These are phyloP conservation scores for Dioctria rufipes DNA, from an alignment of 2,888 invertebrate species.

Conservation along the genomic window DNA sequence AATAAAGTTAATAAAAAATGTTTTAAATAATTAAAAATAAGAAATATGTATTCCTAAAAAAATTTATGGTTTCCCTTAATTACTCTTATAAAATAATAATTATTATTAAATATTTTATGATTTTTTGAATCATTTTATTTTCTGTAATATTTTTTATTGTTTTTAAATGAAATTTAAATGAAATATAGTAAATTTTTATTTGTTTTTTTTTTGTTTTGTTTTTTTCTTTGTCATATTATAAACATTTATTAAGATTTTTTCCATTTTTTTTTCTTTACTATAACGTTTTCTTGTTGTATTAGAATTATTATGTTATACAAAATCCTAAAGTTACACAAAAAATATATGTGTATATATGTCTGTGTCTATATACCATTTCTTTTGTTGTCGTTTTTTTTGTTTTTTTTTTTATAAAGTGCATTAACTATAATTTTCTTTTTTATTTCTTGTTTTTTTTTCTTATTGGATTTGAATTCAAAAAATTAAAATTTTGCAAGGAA, in stretches of 20 bases:
- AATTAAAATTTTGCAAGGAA: slow-evolving; percentile 1
- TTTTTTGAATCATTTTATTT: slow-evolving; percentile 11
- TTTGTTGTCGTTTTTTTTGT: too few relatives aligned
- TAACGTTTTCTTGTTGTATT: slow-evolving; percentile 36
- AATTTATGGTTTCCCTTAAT: neutral
- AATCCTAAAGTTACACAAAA: slow-evolving; percentile 50
- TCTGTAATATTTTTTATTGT: slow-evolving; percentile 5
- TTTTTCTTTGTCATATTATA: slow-evolving; percentile 20
- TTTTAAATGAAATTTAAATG: slow-evolving; percentile 1
- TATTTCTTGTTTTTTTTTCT: slow-evolving; percentile 55
- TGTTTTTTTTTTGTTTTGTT: slow-evolving; percentile 10
- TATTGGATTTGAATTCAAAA: slow-evolving; percentile 22
- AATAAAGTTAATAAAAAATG: neutral
- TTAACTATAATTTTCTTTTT: slow-evolving; percentile 53
- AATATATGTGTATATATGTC: slow-evolving; percentile 50
- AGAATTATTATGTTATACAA: slow-evolving; percentile 51
- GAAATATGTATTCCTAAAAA: neutral
- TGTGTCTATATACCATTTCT: slow-evolving; percentile 22
- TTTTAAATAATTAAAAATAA: slow-evolving; percentile 18
- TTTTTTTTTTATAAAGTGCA: slow-evolving; percentile 18
- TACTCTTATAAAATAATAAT: slow-evolving; percentile 6
- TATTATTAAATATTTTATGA: neutral
- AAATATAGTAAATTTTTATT: neutral
- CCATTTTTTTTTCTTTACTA: slow-evolving; percentile 10
- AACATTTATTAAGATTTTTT: slow-evolving; percentile 12